phyloP scores from a whole-genome alignment of 2,113 vertebrate genomes.

The Hippocampus mohnikei region DNA sequence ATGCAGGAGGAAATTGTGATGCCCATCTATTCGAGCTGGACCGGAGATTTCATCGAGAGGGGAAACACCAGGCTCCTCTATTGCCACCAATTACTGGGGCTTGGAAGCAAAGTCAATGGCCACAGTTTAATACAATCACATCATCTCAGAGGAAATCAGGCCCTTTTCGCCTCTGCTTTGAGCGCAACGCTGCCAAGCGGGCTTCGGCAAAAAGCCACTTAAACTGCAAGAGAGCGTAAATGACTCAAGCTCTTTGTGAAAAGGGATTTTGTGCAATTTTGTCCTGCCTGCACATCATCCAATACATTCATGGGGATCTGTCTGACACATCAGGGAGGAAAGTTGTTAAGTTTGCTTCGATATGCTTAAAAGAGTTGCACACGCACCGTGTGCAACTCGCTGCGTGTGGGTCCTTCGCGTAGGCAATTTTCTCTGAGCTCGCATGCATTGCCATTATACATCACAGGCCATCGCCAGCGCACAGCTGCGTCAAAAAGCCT shows the following conservation, averaged over 20 bases:
- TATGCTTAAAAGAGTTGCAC: not conserved
- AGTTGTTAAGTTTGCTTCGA: not conserved
- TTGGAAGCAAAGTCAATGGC: slow-evolving; percentile 51
- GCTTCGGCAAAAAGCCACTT: slow-evolving; percentile 42
- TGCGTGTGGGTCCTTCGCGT: slow-evolving; percentile 18
- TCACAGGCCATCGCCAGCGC: slow-evolving; percentile 60
- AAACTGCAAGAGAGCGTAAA: slow-evolving; percentile 46
- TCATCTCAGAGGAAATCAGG: slow-evolving; percentile 55
- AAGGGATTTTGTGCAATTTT: slow-evolving; percentile 39
- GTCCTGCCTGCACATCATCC: not conserved
- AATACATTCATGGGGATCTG: not conserved
- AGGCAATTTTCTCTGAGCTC: slow-evolving; percentile 42
- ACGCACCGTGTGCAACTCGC: not conserved
- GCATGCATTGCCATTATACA: slow-evolving; percentile 73
- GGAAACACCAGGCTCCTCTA: slow-evolving; percentile 54
- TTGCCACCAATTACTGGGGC: slow-evolving; percentile 58
- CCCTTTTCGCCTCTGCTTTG: slow-evolving; percentile 29
- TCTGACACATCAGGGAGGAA: not conserved
- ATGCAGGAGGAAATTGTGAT: not conserved
- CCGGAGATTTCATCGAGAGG: slow-evolving; percentile 50
- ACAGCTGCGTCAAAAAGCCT: slow-evolving; percentile 71
- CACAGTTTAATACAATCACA: slow-evolving; percentile 42
- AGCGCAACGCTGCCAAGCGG: slow-evolving; percentile 16
- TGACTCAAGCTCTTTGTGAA: slow-evolving; percentile 19
- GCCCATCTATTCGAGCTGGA: slow-evolving; percentile 26